These are phyloP conservation scores for Epistrophe grossulariae DNA, from an alignment of 2,888 invertebrate species.

Conservation along the genomic window DNA sequence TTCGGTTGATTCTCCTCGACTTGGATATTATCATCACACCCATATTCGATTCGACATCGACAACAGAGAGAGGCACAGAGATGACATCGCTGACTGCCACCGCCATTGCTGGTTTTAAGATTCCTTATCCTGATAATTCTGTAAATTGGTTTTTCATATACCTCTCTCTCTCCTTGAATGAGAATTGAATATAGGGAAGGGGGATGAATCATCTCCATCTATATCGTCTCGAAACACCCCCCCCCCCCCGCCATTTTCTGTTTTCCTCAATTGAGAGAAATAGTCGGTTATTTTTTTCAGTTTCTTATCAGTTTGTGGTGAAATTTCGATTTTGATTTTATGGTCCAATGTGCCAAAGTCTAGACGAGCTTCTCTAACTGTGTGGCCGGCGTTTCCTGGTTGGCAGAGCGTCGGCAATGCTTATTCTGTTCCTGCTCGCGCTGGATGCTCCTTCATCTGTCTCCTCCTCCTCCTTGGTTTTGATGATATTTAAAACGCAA, in stretches of 20 bases:
- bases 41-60: constrained; percentile 16
- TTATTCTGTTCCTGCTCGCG: neutral
- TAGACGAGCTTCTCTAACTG: constrained; percentile 74
- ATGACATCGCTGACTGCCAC: constrained; percentile 49
- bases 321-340: constrained; percentile 76
- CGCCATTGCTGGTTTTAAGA: constrained; percentile 54
- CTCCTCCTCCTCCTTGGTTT: neutral
- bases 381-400: constrained; percentile 58
- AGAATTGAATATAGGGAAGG: neutral
- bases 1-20: constrained; percentile 28
- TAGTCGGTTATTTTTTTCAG: constrained; percentile 18
- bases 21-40: constrained; percentile 58
- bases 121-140: constrained; percentile 71
- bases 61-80: constrained; percentile 23
- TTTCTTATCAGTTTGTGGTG: constrained; percentile 70
- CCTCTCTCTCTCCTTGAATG: neutral
- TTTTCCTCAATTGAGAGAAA: constrained; percentile 28
- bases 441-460: neutral
- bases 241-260: neutral
- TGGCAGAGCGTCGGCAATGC: neutral
- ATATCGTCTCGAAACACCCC: neutral
- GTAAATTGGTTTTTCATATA: constrained; percentile 76
- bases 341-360: constrained; percentile 75
- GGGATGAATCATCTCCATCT: constrained; percentile 27
- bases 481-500: constrained; percentile 26